phyloP scores from a whole-genome alignment of 2,797 vertebrate species.

The Pseudomugil gertrudae region DNA sequence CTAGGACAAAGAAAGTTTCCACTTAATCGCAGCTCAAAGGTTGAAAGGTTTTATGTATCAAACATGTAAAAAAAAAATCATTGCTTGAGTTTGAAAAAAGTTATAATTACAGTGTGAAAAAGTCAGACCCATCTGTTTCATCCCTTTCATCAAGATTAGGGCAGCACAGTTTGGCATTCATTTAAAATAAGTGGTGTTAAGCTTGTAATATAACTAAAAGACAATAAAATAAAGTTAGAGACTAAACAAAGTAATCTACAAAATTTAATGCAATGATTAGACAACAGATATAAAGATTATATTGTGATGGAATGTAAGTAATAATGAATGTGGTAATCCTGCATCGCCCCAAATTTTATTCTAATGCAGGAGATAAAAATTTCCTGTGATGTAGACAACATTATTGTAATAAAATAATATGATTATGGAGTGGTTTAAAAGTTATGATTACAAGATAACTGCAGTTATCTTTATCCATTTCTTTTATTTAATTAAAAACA shows the following conservation, averaged over 20 bases:
- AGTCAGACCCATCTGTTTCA: constrained; percentile 34
- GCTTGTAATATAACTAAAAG: constrained; percentile 27
- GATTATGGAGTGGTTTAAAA: neutral
- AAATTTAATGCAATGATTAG: constrained; percentile 18
- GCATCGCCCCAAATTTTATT: neutral
- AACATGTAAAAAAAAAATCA: constrained; percentile 32
- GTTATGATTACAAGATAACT: neutral
- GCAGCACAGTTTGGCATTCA: constrained; percentile 33
- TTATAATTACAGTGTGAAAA: constrained; percentile 44
- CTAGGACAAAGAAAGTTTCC: constrained; percentile 3
- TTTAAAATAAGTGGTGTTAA: constrained; percentile 35
- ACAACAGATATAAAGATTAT: neutral
- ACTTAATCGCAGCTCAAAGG: neutral
- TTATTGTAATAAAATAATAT: neutral
- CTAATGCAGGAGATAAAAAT: neutral
- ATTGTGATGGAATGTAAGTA: neutral
- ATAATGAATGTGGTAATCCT: constrained; percentile 14
- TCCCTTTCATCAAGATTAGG: constrained; percentile 42
- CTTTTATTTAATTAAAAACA: neutral
- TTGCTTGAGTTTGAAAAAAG: constrained; percentile 39
- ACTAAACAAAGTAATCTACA: constrained; percentile 6
- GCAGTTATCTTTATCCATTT: no score
- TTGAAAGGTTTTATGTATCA: constrained; percentile 46
- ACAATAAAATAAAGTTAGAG: constrained; percentile 28
- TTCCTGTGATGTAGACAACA: neutral